phyloP scores from a whole-genome alignment of 37 sponge, comb jelly and placozoan species.

The Theonella swinhoei region DNA sequence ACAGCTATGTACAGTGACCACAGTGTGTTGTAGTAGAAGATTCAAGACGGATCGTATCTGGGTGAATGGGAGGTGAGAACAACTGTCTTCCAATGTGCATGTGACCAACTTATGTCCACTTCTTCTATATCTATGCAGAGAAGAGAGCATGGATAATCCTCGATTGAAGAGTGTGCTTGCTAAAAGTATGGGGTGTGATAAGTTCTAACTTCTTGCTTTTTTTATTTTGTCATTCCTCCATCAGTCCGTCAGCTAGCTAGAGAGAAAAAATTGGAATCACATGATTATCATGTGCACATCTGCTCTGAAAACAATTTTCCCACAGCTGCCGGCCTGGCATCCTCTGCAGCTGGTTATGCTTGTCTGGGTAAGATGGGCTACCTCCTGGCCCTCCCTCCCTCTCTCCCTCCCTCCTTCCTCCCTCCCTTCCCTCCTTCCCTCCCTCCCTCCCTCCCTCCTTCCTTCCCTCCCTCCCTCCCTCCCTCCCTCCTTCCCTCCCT shows the following conservation, averaged over 20 bases:
- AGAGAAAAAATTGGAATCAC: too few relatives aligned
- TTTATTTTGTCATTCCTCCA: too few relatives aligned
- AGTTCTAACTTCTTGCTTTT: too few relatives aligned
- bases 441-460: not conserved
- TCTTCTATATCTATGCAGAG: constrained; percentile 31
- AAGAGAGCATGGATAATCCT: constrained; percentile 58
- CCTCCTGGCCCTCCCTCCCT: not conserved
- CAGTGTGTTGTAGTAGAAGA: constrained; percentile 37
- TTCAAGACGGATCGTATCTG: constrained; percentile 75
- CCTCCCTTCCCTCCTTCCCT: not conserved
- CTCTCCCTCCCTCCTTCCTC: not conserved
- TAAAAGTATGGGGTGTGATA: constrained; percentile 69
- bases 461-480: not conserved
- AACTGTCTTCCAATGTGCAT: not conserved
- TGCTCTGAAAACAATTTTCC: constrained; percentile 95
- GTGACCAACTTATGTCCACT: not conserved
- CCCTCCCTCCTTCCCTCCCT: not conserved
- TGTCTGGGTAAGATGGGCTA: constrained; percentile 76
- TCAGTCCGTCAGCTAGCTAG: not conserved
- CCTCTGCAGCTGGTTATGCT: constrained; percentile 99
- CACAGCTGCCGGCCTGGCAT: constrained; percentile 98
- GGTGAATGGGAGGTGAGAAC: constrained; percentile 78
- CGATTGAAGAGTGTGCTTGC: constrained; percentile 55
- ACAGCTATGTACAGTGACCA: constrained; percentile 73
- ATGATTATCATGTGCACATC: constrained; percentile 63